A percentile compares a stretch with the other conserved stretches of the same genome.
Conservation (phyloP, 2,888 invertebrate species). For the Marasmarcha lunaedactyla region DNA sequence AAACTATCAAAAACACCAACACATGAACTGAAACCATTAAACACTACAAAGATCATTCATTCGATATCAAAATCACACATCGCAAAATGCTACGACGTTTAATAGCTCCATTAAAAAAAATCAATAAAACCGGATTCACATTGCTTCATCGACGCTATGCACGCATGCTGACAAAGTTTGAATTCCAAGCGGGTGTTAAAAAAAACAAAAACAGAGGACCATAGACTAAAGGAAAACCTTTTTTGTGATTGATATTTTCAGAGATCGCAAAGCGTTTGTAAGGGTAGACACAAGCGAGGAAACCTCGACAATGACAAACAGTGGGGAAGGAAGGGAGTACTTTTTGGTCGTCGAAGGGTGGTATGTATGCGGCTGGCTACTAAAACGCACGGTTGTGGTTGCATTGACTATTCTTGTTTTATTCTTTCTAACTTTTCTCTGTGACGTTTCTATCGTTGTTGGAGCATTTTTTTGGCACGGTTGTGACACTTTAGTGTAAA, state of each 20-base stretch:
- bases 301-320: constrained; percentile 35
- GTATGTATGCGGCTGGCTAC: constrained; percentile 43
- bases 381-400: not conserved
- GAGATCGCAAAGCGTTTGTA: constrained; percentile 49
- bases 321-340: constrained; percentile 44
- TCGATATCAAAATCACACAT: too few relatives aligned
- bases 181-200: constrained; percentile 3
- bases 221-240: not conserved
- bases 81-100: not conserved
- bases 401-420: constrained; percentile 10
- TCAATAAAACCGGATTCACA: not conserved
- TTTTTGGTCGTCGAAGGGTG: constrained; percentile 46
- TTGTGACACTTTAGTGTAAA: not conserved
- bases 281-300: constrained; percentile 56
- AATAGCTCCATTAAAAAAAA: not conserved
- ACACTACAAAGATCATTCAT: too few relatives aligned
- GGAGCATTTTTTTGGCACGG: not conserved
- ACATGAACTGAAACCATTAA: too few relatives aligned
- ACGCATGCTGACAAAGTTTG: not conserved
- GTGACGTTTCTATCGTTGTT: not conserved
- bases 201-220: not conserved
- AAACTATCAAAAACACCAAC: too few relatives aligned
- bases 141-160: not conserved
- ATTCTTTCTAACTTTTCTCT: constrained; percentile 6
- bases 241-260: constrained; percentile 32